Evolutionary conservation across 2,888 invertebrate species (phyloP).

Genomic region (Sphinx pinastri): DNA sequence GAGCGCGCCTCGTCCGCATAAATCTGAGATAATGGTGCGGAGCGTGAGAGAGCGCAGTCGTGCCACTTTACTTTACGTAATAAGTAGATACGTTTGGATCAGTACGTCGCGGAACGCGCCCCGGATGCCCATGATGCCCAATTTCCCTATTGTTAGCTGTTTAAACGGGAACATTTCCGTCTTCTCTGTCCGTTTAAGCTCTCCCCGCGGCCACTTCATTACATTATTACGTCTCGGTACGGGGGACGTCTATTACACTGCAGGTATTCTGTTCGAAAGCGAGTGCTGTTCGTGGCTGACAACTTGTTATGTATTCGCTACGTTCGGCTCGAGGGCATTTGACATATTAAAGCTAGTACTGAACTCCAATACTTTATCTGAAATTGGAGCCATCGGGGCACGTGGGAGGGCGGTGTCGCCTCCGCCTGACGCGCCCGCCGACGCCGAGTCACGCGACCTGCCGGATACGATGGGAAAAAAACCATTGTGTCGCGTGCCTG

Average conservation of each 20-base stretch:
- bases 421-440: conserved; percentile 28
- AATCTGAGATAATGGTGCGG: conserved; percentile 72
- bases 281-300: conserved; percentile 49
- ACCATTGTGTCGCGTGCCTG: conserved; percentile 64
- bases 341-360: conserved; percentile 49
- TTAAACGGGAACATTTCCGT: conserved; percentile 26
- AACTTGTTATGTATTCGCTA: conserved; percentile 55
- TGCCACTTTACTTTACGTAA: conserved; percentile 74
- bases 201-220: conserved; percentile 18
- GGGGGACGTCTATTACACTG: conserved; percentile 16
- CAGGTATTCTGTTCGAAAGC: conserved; percentile 25
- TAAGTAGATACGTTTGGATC: conserved; percentile 68
- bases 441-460: conserved; percentile 32
- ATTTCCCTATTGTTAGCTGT: conserved; percentile 50
- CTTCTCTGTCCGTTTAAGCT: conserved; percentile 23
- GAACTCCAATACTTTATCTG: conserved; percentile 52
- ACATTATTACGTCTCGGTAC: conserved; percentile 20
- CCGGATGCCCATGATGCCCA: conserved; percentile 57
- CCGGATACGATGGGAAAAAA: conserved; percentile 54
- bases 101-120: conserved; percentile 51
- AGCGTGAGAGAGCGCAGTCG: conserved; percentile 77
- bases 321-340: conserved; percentile 56
- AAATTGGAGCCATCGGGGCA: neutral
- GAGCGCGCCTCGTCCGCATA: conserved; percentile 68
- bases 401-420: conserved; percentile 15